Base-by-base conservation (phyloP, 2,797 vertebrate genomes). In the Capromys pilorides region DNA sequence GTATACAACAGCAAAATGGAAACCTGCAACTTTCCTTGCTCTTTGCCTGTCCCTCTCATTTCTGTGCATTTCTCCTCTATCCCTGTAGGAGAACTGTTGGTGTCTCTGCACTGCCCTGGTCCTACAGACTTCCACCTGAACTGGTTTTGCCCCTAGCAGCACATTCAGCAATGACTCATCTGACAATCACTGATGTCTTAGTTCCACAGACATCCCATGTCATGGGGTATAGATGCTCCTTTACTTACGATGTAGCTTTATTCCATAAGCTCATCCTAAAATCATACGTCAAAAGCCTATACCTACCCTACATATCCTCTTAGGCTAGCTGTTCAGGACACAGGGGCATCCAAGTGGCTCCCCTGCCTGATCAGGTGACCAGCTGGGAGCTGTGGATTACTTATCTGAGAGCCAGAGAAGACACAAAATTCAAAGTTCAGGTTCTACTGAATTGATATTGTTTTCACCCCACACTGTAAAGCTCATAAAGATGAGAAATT, bases 191-290 rank as follows among this genome's bases (percentile, higher is more conserved):
- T 33, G 45, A 82, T 59, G 41, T 3, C 75, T 88, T 41, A 67
- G 51, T 78, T 77, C 80, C 51, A 90, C 78, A 67, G 88, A 91
- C 79, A 88, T 85, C 69, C 62, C 82, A 78, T 57, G 22, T 82
- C 21, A 71, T 7, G 71, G n/a, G 19, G 1, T 19, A 26, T 24
- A 54, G 49, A 13, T 33, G 28, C 62, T 57, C 24, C 45, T 79
- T 33, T 5, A 66, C 18, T 28, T 54, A 67, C 6, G n/a, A 57
- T n/a, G n/a, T 11, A 49, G 49, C 57, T 81, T 41, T 81, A 49
- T 19, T 67, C 49, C 19, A 45, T 31, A 33, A 64, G 33, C 39
- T 28, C 39, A 84, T 41, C 28, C 39, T 66, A 33, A 6, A 33
- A 67, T 39, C 4, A 8, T 33, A 33, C 7, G 18, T 75, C 26